Percentiles rank a stretch among this genome's conserved stretches.
Conservation (phyloP, 2,113 vertebrate species). For the Murina feae region DNA sequence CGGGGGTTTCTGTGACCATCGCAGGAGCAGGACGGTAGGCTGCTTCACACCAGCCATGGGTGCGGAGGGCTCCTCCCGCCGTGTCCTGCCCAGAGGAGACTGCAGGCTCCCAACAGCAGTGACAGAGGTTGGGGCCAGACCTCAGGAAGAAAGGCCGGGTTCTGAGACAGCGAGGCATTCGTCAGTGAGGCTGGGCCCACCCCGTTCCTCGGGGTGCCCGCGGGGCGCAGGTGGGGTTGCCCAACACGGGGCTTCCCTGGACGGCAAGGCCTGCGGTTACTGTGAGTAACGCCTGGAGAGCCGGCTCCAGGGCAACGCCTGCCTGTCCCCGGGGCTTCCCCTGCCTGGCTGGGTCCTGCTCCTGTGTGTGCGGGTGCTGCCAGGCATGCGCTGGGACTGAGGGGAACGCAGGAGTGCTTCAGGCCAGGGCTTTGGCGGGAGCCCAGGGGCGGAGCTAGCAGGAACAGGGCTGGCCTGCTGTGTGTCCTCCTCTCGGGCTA, state of each 20-base stretch:
- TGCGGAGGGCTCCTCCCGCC: not conserved
- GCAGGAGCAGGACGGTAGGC: not conserved
- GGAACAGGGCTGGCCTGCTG: not conserved
- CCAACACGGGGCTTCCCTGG: not conserved
- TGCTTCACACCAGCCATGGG: not conserved
- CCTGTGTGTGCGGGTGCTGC: not conserved
- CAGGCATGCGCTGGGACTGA: not conserved
- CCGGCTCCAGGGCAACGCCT: not conserved
- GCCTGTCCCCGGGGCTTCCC: not conserved
- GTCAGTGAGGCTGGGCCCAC: not conserved
- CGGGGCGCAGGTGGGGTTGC: not conserved
- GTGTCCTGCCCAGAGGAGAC: not conserved
- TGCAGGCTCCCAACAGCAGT: not conserved
- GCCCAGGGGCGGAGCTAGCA: rapidly evolving
- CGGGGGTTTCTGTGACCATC: not conserved
- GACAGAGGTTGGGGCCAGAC: not conserved
- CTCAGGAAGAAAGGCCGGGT: not conserved
- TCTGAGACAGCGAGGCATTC: not conserved
- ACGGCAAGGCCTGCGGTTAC: not conserved
- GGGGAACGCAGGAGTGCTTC: not conserved
- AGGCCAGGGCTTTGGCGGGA: not conserved
- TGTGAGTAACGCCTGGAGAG: not conserved
- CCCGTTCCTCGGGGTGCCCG: not conserved
- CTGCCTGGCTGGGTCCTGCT: not conserved
- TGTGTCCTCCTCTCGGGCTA: not conserved